These are phyloP conservation scores for Trissolcus brochymenae DNA, from an alignment of 2,888 invertebrate genomes.

Conservation along the genomic window DNA sequence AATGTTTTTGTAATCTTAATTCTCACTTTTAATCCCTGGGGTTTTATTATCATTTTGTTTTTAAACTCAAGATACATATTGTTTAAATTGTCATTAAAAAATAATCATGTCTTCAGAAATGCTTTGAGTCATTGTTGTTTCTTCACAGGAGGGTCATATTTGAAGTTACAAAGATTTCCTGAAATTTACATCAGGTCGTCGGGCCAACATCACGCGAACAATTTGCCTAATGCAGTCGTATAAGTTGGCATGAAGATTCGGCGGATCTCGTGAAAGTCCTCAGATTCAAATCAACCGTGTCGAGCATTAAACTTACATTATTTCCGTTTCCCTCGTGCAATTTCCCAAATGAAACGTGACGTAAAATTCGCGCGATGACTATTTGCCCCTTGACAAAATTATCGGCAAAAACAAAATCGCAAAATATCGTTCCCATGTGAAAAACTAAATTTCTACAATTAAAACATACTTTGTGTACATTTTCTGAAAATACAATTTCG, in stretches of 20 bases:
- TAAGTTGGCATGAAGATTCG: constrained; percentile 29
- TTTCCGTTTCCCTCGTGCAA: constrained; percentile 12
- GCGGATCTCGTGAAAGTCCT: constrained; percentile 5
- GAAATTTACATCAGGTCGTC: constrained; percentile 30
- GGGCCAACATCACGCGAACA: constrained; percentile 45
- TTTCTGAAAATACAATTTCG: no score
- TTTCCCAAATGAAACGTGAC: constrained; percentile 31
- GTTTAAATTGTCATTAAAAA: no score
- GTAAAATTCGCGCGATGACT: neutral
- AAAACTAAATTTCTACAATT: no score
- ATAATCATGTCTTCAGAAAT: no score
- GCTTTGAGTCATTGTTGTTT: neutral
- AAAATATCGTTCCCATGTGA: no score
- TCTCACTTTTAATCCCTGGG: constrained; percentile 13
- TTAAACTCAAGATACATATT: no score
- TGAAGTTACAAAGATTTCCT: constrained; percentile 27
- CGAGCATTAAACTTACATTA: constrained; percentile 1
- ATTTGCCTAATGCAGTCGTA: constrained; percentile 48
- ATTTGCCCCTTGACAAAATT: constrained; percentile 2
- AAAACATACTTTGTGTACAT: no score
- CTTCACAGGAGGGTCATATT: constrained; percentile 24
- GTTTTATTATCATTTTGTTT: no score
- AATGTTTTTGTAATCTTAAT: neutral
- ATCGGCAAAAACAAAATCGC: no score
- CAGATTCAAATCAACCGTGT: neutral